Conservation (phyloP, 1,140 invertebrate genomes). For the Diorhabda carinulata region DNA sequence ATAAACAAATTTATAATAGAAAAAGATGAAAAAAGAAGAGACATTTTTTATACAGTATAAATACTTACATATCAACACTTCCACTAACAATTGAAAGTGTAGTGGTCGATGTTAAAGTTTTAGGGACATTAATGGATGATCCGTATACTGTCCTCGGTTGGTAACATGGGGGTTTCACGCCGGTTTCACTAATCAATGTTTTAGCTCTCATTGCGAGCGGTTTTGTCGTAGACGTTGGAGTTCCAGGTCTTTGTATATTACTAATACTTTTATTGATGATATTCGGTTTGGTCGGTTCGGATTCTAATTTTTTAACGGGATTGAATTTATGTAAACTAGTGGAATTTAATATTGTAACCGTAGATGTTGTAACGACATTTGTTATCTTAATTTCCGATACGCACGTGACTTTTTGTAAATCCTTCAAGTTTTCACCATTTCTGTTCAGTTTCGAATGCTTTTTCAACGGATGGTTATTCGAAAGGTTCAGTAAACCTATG, state of each 20-base stretch:
- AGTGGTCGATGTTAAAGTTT: conserved; percentile 10
- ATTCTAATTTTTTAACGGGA: conserved; percentile 8
- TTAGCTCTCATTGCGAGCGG: conserved; percentile 4
- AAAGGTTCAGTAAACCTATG: conserved; percentile 47
- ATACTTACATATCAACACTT: conserved; percentile 4
- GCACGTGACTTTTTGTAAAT: not conserved
- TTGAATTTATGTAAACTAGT: not conserved
- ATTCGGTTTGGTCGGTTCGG: conserved; percentile 24
- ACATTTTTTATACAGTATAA: too few species aligned
- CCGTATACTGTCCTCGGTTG: conserved; percentile 31
- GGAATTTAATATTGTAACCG: not conserved
- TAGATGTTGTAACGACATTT: not conserved
- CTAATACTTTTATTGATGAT: conserved; percentile 27
- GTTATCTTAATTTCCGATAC: not conserved
- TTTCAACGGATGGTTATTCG: conserved; percentile 46
- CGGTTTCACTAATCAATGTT: conserved; percentile 12
- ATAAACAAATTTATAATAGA: too few species aligned
- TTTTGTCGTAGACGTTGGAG: conserved; percentile 13
- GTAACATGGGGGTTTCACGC: conserved; percentile 32
- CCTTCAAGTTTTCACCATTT: conserved; percentile 23
- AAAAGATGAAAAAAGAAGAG: too few species aligned
- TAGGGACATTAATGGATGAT: conserved; percentile 36
- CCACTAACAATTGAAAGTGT: too few species aligned
- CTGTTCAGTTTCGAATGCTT: conserved; percentile 38
- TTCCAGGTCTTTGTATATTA: conserved; percentile 8